Percentiles rank a stretch among this genome's conserved stretches.
Conservation (phyloP, 2,797 vertebrate genomes). For the Babyrousa celebensis region DNA sequence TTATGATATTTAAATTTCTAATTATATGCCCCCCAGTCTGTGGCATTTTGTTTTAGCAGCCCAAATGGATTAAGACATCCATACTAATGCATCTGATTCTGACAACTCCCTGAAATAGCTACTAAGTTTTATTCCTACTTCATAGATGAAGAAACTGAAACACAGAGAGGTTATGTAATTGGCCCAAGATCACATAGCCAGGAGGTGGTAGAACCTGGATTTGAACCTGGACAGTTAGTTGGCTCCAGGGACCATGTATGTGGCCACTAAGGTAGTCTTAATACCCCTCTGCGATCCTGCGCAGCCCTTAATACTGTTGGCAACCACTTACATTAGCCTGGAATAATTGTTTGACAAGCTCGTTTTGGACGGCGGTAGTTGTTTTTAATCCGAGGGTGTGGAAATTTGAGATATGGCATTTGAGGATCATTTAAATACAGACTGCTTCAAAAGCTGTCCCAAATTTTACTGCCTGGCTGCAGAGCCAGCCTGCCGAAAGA, state of each 20-base stretch:
- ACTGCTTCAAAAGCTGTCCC: conserved; percentile 84
- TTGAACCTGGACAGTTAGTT: not conserved
- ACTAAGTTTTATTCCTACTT: not conserved
- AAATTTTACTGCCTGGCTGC: conserved; percentile 82
- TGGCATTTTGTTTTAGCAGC: not conserved
- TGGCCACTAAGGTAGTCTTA: not conserved
- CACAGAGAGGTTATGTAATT: not conserved
- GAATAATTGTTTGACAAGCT: conserved; percentile 17
- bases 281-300: not conserved
- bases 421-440: conserved; percentile 84
- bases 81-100: not conserved
- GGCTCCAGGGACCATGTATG: not conserved
- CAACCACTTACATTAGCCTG: not conserved
- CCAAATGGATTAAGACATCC: not conserved
- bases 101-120: not conserved
- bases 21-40: not conserved
- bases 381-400: conserved; percentile 59
- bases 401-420: conserved; percentile 62
- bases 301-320: not conserved
- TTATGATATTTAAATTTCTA: not conserved
- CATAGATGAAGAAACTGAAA: conserved; percentile 37
- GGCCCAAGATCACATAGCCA: not conserved
- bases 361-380: not conserved
- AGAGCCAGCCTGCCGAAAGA: conserved; percentile 71
- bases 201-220: not conserved